phyloP scores from a whole-genome alignment of 2,113 vertebrate genomes.

The Varanus salvator region DNA sequence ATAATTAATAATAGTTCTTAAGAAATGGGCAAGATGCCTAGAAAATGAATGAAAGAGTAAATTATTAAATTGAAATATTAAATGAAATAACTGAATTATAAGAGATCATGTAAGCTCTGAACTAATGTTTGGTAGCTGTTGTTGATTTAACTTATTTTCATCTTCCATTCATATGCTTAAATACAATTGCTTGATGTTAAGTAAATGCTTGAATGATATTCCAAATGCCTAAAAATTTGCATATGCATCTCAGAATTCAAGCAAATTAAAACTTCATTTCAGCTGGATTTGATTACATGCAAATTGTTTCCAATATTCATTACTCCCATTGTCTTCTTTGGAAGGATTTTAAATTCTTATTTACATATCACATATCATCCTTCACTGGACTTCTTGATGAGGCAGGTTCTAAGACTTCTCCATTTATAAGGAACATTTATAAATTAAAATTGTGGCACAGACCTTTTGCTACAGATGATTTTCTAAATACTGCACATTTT shows the following conservation, averaged over 20 bases:
- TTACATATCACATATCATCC: slow-evolving; percentile 65
- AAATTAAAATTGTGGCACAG: slow-evolving; percentile 67
- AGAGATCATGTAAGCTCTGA: slow-evolving; percentile 65
- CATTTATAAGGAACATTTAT: slow-evolving; percentile 60
- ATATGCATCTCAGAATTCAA: slow-evolving; percentile 70
- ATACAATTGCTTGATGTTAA: slow-evolving; percentile 73
- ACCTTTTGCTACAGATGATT: slow-evolving; percentile 69
- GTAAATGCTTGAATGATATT: slow-evolving; percentile 74
- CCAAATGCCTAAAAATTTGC: slow-evolving; percentile 73
- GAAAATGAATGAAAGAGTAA: slow-evolving; percentile 73
- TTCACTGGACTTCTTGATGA: slow-evolving; percentile 72
- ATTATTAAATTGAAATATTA: slow-evolving; percentile 79
- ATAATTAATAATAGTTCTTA: slow-evolving; percentile 72
- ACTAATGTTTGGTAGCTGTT: slow-evolving; percentile 62
- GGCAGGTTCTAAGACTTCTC: slow-evolving; percentile 57
- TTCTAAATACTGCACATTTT: slow-evolving; percentile 66
- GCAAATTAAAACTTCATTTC: slow-evolving; percentile 77
- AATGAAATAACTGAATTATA: slow-evolving; percentile 78
- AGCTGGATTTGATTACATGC: slow-evolving; percentile 71
- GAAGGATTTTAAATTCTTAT: slow-evolving; percentile 64
- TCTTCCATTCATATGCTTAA: slow-evolving; percentile 73
- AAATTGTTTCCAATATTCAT: slow-evolving; percentile 73
- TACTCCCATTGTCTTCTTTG: slow-evolving; percentile 68
- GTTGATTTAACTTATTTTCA: slow-evolving; percentile 71
- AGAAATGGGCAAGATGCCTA: slow-evolving; percentile 75